These are phyloP conservation scores for Endotricha flammealis DNA, from an alignment of 2,888 invertebrate genomes.

Conservation along the genomic window DNA sequence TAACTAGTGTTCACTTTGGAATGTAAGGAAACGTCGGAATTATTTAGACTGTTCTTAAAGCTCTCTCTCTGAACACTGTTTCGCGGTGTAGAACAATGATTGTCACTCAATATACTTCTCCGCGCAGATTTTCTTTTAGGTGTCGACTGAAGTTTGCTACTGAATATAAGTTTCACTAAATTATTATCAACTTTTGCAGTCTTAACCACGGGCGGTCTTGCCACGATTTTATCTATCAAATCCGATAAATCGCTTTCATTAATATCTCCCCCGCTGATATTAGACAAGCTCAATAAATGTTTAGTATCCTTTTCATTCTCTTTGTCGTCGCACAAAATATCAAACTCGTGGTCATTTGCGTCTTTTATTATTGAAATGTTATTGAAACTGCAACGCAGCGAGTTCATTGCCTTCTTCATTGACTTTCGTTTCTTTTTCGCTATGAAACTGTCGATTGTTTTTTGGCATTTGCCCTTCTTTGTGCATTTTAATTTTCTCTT, in stretches of 20 bases:
- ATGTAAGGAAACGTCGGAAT: conserved; percentile 31
- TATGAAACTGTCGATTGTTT: conserved; percentile 61
- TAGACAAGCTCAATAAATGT: conserved; percentile 41
- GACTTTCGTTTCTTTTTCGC: conserved; percentile 48
- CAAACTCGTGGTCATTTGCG: conserved; percentile 2
- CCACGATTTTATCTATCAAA: conserved; percentile 58
- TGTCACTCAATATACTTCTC: conserved; percentile 35
- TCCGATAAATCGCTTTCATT: conserved; percentile 52
- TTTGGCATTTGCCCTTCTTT: conserved; percentile 42
- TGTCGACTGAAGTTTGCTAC: conserved; percentile 33
- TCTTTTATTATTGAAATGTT: conserved; percentile 33
- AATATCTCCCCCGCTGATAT: conserved; percentile 33
- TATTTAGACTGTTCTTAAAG: conserved; percentile 27
- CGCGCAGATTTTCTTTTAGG: conserved; percentile 39
- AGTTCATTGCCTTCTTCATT: conserved; percentile 30
- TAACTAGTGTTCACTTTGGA: conserved; percentile 61
- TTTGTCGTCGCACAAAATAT: conserved; percentile 23
- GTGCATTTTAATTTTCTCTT: conserved; percentile 56
- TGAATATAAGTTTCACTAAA: conserved; percentile 53
- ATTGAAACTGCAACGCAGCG: conserved; percentile 38
- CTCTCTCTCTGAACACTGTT: conserved; percentile 34
- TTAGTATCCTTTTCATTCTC: conserved; percentile 27
- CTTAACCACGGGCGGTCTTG: conserved; percentile 37
- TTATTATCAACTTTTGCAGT: conserved; percentile 54
- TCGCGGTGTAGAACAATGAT: conserved; percentile 62